phyloP scores from a whole-genome alignment of 2,113 vertebrate genomes.

The Chaetorhynchus papuensis region DNA sequence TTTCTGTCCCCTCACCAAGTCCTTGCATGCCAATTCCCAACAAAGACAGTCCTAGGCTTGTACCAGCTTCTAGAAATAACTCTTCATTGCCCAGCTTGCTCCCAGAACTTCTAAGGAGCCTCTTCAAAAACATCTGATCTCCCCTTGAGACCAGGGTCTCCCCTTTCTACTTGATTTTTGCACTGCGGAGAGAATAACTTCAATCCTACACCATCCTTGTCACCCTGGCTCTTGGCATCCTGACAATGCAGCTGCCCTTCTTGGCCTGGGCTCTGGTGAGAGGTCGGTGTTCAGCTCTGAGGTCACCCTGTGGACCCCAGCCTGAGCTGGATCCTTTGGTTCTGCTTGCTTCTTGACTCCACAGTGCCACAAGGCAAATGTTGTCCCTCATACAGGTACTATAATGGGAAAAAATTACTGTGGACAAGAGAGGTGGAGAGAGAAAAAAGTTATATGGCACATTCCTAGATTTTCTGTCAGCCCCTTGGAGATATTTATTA shows the following conservation, averaged over 20 bases:
- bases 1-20: background rate
- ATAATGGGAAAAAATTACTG: background rate
- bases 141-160: background rate
- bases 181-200: background rate
- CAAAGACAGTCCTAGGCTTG: background rate
- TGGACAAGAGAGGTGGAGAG: background rate
- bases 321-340: background rate
- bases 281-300: background rate
- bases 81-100: background rate
- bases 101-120: background rate
- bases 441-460: background rate
- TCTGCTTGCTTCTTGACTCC: background rate
- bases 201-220: background rate
- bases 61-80: background rate
- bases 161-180: background rate
- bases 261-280: background rate
- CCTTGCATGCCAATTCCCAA: background rate
- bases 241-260: rapidly evolving
- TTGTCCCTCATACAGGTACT: background rate
- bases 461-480: background rate
- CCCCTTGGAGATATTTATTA: background rate
- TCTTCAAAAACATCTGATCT: background rate
- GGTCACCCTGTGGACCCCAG: background rate
- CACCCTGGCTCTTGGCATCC: background rate
- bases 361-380: background rate